Evolutionary conservation across 2,888 invertebrate genomes (phyloP).

Genomic region (Drosophila pullipes): DNA sequence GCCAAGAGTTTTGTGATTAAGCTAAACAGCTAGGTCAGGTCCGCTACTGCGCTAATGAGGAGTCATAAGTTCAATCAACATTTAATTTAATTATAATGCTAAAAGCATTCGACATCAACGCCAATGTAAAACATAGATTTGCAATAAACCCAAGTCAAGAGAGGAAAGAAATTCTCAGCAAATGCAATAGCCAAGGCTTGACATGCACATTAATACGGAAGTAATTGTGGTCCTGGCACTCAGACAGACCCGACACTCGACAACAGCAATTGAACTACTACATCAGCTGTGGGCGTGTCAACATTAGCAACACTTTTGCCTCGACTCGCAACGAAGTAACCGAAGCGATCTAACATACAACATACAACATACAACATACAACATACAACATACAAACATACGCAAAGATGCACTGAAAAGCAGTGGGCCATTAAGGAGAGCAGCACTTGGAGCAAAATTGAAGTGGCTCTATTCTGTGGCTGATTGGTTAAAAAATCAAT

Average conservation of each 20-base stretch:
- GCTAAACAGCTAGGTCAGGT: slow-evolving; percentile 12
- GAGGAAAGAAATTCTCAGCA: slow-evolving; percentile 7
- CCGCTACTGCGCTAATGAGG: slow-evolving; percentile 28
- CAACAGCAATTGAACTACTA: slow-evolving; percentile 27
- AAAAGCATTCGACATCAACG: slow-evolving; percentile 66
- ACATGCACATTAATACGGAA: slow-evolving; percentile 64
- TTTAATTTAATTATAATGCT: slow-evolving; percentile 77
- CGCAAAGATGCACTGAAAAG: slow-evolving; percentile 4
- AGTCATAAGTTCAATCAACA: slow-evolving; percentile 73
- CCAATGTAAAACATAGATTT: slow-evolving; percentile 42
- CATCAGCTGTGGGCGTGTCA: slow-evolving; percentile 39
- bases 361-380: neutral
- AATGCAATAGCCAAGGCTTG: slow-evolving; percentile 17
- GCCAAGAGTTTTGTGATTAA: slow-evolving; percentile 44
- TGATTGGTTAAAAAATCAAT: slow-evolving; percentile 28
- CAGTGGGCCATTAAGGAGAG: neutral
- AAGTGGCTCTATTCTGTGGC: neutral
- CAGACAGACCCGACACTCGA: slow-evolving; percentile 7
- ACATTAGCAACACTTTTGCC: slow-evolving; percentile 42
- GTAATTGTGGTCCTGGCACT: slow-evolving; percentile 64
- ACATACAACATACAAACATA: no score
- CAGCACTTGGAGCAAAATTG: slow-evolving; percentile 5
- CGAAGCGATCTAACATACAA: slow-evolving; percentile 8
- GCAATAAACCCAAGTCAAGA: slow-evolving; percentile 25
- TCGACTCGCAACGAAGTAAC: slow-evolving; percentile 56